Percentiles rank a stretch among this genome's conserved stretches.
Evolutionary conservation across 2,888 invertebrate genomes (phyloP).

Genomic region (Gnatocerus cornutus): DNA sequence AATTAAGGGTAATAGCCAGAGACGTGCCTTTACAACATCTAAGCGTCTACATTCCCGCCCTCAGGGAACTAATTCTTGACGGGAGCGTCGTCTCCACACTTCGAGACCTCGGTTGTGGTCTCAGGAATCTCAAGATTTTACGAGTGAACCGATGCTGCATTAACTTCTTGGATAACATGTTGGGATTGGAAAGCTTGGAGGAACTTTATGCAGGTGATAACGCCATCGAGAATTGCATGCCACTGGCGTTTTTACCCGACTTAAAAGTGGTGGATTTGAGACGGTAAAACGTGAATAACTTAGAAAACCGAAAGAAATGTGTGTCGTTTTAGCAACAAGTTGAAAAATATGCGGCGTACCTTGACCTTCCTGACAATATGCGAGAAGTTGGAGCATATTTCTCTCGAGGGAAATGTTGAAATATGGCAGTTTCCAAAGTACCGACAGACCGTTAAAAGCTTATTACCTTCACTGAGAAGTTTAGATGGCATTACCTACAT

Average conservation of each 20-base stretch:
- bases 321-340: conserved; percentile 64
- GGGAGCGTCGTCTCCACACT: conserved; percentile 80
- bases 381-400: conserved; percentile 64
- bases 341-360: conserved; percentile 61
- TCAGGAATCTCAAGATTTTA: conserved; percentile 75
- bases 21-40: conserved; percentile 78
- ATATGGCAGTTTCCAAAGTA: conserved; percentile 37
- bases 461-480: conserved; percentile 48
- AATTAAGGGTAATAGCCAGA: conserved; percentile 78
- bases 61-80: conserved; percentile 77
- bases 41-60: conserved; percentile 76
- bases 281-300: conserved; percentile 60
- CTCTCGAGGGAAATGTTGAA: conserved; percentile 69
- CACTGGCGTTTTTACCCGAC: conserved; percentile 74
- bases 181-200: conserved; percentile 76
- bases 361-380: conserved; percentile 68
- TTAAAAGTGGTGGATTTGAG: conserved; percentile 71
- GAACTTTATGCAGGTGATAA: conserved; percentile 79
- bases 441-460: conserved; percentile 47
- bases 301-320: not conserved
- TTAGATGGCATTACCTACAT: conserved; percentile 45
- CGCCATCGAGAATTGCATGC: conserved; percentile 76
- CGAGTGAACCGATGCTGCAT: conserved; percentile 79
- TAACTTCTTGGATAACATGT: conserved; percentile 79
- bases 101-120: conserved; percentile 80